Base-by-base conservation (phyloP, 1,140 invertebrate genomes). In the Dinothrombium tinctorium region DNA sequence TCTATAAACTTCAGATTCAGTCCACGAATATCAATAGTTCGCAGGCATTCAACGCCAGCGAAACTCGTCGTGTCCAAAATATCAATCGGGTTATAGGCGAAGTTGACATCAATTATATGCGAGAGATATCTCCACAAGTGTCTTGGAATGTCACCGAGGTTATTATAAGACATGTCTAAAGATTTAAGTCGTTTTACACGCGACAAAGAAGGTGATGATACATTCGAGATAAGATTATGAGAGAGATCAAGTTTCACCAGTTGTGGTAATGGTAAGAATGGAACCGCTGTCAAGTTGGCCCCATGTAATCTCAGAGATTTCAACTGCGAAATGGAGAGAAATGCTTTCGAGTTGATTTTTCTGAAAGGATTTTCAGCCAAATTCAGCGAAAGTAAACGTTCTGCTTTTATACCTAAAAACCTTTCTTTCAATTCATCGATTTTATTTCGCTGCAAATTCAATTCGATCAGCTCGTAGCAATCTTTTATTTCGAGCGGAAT, bases 81-180 rank as follows among this genome's bases (percentile, higher is more conserved):
- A 21, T 49, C 45, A 19, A 52, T 49, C 6, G 51, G 51, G 44
- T 52, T 52, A 23, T 39, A 19, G 9, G 45, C 37, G 6, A 52
- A 28, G 17, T 46, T 37, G 9, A 52, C 37, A 6, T 26, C 21
- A 8, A 26, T 39, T 12, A 52, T 26, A 8, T 24, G 17, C 11
- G 7, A 40, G 4, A 49, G 21, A 20, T 43, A 36, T 22, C 37
- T 36, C 49, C 49, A 51, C 4, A 52, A 31, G 14, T 50, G 45
- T 26, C 38, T 25, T 3, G 51, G 51, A n/a, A 52, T 43, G 23
- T 51, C 49, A 8, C 22, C 21, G 7, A 52, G 28, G 23, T 36
- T 22, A 46, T 52, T 52, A 14, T 23, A 26, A 21, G 49, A 44
- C n/a, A 52, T 32, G 38, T 52, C 44, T 14, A 52, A 33, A 19